These are phyloP conservation scores for Odontesthes bonariensis DNA, from an alignment of 2,113 vertebrate genomes.

Conservation along the genomic window DNA sequence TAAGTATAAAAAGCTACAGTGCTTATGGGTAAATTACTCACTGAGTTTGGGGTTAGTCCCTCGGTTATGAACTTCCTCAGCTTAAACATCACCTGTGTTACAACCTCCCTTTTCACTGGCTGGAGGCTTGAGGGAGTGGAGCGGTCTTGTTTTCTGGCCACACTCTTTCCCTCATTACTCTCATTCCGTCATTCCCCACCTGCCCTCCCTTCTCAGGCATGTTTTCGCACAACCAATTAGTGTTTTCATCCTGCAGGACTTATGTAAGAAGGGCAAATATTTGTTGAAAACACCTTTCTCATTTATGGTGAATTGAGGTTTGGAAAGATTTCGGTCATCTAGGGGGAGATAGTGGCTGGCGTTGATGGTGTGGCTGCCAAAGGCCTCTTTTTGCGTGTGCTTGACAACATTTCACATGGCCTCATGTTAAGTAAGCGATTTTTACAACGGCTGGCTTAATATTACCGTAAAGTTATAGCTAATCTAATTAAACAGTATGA, in stretches of 20 bases:
- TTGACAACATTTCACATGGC: constrained; percentile 52
- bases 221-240: constrained; percentile 75
- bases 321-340: constrained; percentile 67
- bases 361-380: constrained; percentile 67
- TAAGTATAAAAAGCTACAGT: not conserved
- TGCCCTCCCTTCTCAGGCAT: constrained; percentile 52
- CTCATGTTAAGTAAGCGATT: constrained; percentile 43
- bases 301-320: constrained; percentile 56
- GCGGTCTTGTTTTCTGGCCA: constrained; percentile 53
- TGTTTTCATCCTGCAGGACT: constrained; percentile 74
- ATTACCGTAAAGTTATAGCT: not conserved
- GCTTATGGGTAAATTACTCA: constrained; percentile 5
- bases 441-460: constrained; percentile 19
- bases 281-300: constrained; percentile 77
- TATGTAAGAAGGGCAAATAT: constrained; percentile 81
- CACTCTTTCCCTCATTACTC: constrained; percentile 6
- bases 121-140: constrained; percentile 38
- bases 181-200: constrained; percentile 43
- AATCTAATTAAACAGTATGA: not conserved
- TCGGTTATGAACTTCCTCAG: constrained; percentile 16
- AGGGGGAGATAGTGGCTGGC: constrained; percentile 21
- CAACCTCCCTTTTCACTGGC: constrained; percentile 53
- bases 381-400: constrained; percentile 68
- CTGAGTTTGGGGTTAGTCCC: constrained; percentile 21
- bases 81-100: constrained; percentile 48